Conservation (phyloP, 1,140 invertebrate genomes). For the Zelostemma sp. region DNA sequence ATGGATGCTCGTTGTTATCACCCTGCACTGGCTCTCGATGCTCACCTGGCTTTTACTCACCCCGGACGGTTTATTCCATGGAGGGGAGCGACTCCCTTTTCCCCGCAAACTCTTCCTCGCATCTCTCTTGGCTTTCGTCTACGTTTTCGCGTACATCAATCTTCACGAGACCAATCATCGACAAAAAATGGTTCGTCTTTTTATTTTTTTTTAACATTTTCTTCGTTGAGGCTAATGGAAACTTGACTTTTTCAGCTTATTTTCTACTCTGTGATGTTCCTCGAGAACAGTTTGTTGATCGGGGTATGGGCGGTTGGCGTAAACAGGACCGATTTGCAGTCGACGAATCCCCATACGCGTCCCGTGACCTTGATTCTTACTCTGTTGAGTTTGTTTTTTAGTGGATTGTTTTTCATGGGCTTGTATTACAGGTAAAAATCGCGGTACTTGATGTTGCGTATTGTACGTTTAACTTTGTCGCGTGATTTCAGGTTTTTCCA, state of each 20-base stretch:
- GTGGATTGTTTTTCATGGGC: slow-evolving; percentile 86
- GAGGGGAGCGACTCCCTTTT: slow-evolving; percentile 77
- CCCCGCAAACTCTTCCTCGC: slow-evolving; percentile 77
- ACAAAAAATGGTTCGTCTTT: slow-evolving; percentile 78
- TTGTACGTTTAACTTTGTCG: too few species aligned
- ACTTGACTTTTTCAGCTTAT: slow-evolving; percentile 75
- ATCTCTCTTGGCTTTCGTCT: slow-evolving; percentile 85
- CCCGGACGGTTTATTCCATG: slow-evolving; percentile 86
- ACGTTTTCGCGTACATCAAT: slow-evolving; percentile 93
- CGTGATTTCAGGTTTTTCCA: slow-evolving; percentile 77
- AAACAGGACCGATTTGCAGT: slow-evolving; percentile 55
- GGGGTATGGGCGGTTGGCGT: slow-evolving; percentile 78
- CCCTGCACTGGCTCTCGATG: slow-evolving; percentile 87
- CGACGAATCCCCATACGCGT: slow-evolving; percentile 58
- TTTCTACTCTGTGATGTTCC: slow-evolving; percentile 92
- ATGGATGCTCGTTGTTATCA: slow-evolving; percentile 81
- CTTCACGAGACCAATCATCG: slow-evolving; percentile 84
- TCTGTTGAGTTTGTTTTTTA: slow-evolving; percentile 75
- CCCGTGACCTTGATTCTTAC: slow-evolving; percentile 73
- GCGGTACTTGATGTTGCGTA: too few species aligned
- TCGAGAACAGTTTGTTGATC: slow-evolving; percentile 86
- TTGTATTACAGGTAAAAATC: slow-evolving; percentile 84
- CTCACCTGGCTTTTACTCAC: slow-evolving; percentile 85
- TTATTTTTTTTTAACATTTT: neutral
- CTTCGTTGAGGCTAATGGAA: too few species aligned